Conservation (phyloP, 1,140 invertebrate species). For the Solenopsis fugax region DNA sequence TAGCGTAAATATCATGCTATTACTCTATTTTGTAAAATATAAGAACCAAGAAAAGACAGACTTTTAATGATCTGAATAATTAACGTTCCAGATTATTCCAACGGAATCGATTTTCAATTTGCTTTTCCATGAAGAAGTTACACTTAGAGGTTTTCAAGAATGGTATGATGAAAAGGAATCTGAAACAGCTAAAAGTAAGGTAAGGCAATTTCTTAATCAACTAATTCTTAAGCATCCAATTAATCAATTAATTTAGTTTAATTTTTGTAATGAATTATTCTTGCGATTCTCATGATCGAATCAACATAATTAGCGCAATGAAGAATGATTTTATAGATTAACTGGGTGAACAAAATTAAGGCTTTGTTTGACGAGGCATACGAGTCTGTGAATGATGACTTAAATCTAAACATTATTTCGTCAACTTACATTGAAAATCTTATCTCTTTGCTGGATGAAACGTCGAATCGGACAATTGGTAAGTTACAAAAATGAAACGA, state of each 20-base stretch:
- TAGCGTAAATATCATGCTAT: constrained; percentile 7
- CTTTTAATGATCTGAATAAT: neutral
- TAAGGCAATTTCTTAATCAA: constrained; percentile 22
- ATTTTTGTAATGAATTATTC: neutral
- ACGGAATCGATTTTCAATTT: no score
- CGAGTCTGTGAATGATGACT: neutral
- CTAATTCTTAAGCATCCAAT: no score
- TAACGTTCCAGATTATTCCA: neutral
- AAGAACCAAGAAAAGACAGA: neutral
- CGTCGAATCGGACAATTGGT: constrained; percentile 60
- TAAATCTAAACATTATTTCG: neutral
- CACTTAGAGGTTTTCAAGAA: constrained; percentile 32
- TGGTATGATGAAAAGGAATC: constrained; percentile 13
- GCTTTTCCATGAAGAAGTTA: accelerated
- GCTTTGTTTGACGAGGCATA: neutral
- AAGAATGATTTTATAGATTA: constrained; percentile 26
- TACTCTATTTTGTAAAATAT: neutral
- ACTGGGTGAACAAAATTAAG: constrained; percentile 54
- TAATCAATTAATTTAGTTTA: neutral
- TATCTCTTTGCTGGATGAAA: constrained; percentile 36
- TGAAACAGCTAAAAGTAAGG: constrained; percentile 33
- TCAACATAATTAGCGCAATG: neutral
- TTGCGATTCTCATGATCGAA: neutral
- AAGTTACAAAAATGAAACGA: neutral
- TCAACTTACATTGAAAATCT: constrained; percentile 27